Evolutionary conservation across 2,113 vertebrate species (phyloP).

Genomic region (Trogon surrucura): DNA sequence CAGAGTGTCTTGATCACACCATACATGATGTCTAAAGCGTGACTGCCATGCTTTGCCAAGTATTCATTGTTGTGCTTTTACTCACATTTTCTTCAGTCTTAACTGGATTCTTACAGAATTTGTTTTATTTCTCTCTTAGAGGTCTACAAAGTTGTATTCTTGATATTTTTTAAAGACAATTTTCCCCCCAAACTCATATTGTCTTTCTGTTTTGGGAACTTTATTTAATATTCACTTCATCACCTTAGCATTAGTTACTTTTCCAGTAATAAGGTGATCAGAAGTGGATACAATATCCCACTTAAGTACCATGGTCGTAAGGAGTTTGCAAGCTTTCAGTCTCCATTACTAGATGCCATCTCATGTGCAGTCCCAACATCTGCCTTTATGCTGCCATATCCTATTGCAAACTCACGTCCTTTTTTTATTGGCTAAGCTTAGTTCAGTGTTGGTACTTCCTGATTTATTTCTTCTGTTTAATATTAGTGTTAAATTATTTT

Average conservation of each 20-base stretch:
- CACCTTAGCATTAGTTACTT: background rate
- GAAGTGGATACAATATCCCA: background rate
- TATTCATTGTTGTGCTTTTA: background rate
- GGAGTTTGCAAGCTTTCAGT: background rate
- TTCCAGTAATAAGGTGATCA: background rate
- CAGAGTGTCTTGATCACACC: background rate
- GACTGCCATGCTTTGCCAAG: background rate
- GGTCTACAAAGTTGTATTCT: background rate
- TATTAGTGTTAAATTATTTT: slow-evolving; percentile 21
- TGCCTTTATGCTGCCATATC: background rate
- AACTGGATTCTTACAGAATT: background rate
- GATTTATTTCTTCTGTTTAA: background rate
- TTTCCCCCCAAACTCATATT: background rate
- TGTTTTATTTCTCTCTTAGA: background rate
- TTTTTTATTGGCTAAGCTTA: background rate
- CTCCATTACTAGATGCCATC: background rate
- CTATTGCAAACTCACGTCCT: background rate
- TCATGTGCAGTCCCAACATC: background rate
- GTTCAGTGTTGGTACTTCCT: background rate
- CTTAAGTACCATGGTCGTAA: background rate
- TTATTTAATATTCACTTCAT: background rate
- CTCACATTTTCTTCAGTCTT: background rate
- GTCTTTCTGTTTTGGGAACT: background rate
- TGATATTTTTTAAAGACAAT: background rate
- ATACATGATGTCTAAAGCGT: background rate